Percentiles rank a stretch among this genome's conserved stretches.
Evolutionary conservation across 2,888 invertebrate genomes (phyloP).

Genomic region (Sminthurinus aureus): DNA sequence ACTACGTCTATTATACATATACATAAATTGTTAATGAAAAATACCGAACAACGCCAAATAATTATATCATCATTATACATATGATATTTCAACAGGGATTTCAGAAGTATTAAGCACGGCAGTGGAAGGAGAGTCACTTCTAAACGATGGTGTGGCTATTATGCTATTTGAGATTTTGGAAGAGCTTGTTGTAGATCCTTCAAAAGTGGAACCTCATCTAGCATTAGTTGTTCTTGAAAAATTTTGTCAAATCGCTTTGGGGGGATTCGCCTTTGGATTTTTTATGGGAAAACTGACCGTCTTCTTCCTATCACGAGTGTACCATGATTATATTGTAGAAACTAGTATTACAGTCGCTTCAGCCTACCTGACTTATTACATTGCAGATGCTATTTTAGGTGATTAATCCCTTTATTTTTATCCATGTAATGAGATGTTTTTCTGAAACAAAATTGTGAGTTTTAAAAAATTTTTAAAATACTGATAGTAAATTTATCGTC

Average conservation of each 20-base stretch:
- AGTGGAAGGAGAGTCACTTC: conserved; percentile 65
- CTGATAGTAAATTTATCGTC: too few relatives aligned
- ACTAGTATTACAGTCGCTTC: conserved; percentile 64
- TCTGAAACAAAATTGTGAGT: too few relatives aligned
- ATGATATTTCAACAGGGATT: conserved; percentile 43
- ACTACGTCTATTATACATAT: too few relatives aligned
- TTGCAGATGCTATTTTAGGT: conserved; percentile 58
- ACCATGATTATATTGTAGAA: conserved; percentile 64
- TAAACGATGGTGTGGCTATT: conserved; percentile 66
- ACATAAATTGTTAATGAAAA: too few relatives aligned
- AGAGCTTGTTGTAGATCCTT: conserved; percentile 14
- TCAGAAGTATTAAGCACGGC: conserved; percentile 62
- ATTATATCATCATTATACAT: too few relatives aligned
- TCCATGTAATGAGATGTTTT: too few relatives aligned
- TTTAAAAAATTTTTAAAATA: too few relatives aligned
- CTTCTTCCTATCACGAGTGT: conserved; percentile 62
- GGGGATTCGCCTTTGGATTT: conserved; percentile 63
- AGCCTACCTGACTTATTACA: conserved; percentile 64
- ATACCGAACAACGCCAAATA: too few relatives aligned
- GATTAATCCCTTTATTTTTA: too few relatives aligned
- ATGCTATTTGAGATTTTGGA: conserved; percentile 62
- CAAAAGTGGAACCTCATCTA: neutral
- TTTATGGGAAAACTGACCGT: conserved; percentile 63
- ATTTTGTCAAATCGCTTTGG: conserved; percentile 62
- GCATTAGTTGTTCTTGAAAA: conserved; percentile 44